Base-by-base conservation (phyloP, 1,140 invertebrate species). In the Sinella curviseta region DNA sequence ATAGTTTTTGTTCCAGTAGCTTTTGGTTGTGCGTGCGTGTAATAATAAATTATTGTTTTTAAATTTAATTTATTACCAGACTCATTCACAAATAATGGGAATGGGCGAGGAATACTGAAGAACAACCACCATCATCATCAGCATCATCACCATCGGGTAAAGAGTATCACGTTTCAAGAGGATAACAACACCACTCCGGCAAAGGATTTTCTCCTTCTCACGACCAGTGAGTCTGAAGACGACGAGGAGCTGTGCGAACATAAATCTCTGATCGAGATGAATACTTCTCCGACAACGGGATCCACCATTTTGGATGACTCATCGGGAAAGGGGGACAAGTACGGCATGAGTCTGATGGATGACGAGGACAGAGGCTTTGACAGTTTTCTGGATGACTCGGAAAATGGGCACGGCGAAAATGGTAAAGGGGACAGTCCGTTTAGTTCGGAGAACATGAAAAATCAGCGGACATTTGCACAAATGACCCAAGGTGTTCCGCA, bases 361-460 rank as follows among this genome's bases (percentile, higher is more conserved):
- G 76, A 77, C 65, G 76, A 80, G 48, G 79, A 80, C 31, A 60
- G 79, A 39, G 75, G 75, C 31, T 80, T 80, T 39, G 76, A 80
- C 26, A 76, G 57, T 39, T 77, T 77, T 39, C 48, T 77, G 14
- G 75, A 57, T 77, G 75, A 36, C 73, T 39, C 39, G 57, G 78
- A 67, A n/a, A 16, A 48, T 35, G n/a, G 60, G 48, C 28, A 55
- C 31, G 34, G 73, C 48, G 30, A 35, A 67, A 73, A n/a, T n/a
- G 78, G 67, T 20, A 54, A 33, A 28, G 77, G 65, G 12, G 39
- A 73, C 31, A 26, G 36, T 76, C 14, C 48, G n/a, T 34, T 57
- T n/a, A 75, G 36, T 3, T 16, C 12, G 35, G 74, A 75, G 8
- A 54, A 54, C 39, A 4, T 2, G 14, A 36, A 48, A 24, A 16